Conservation (phyloP, 2,888 invertebrate genomes). For the Azorinus chamasolen region DNA sequence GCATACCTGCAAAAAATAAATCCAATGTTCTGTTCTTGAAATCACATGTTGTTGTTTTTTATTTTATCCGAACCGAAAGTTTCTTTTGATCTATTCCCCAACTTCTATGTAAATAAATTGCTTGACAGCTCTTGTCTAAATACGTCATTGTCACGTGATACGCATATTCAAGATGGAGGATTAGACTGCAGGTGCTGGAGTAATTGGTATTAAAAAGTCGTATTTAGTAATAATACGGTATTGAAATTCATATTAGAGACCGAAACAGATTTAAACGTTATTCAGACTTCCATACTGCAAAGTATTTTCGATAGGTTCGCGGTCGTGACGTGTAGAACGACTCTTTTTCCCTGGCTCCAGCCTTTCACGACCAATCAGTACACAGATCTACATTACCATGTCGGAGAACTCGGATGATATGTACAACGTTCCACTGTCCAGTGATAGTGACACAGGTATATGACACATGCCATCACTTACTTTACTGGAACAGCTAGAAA, state of each 20-base stretch:
- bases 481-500: too few relatives aligned
- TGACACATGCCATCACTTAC: too few relatives aligned
- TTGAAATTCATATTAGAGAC: too few relatives aligned
- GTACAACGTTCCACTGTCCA: constrained; percentile 78
- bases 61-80: background rate
- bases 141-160: constrained; percentile 77
- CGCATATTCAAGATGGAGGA: constrained; percentile 63
- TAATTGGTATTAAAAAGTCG: constrained; percentile 40
- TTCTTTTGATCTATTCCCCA: background rate
- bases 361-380: background rate
- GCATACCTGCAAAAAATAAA: too few relatives aligned
- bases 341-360: background rate
- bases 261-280: too few relatives aligned
- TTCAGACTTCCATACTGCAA: too few relatives aligned
- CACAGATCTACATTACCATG: constrained; percentile 16
- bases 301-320: too few relatives aligned
- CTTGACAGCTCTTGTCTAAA: constrained; percentile 61
- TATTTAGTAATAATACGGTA: too few relatives aligned
- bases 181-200: constrained; percentile 30
- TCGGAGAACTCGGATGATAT: constrained; percentile 66
- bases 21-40: too few relatives aligned
- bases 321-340: too few relatives aligned
- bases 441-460: constrained; percentile 80
- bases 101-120: constrained; percentile 2
- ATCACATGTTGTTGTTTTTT: background rate